Evolutionary conservation across 2,797 vertebrate genomes (phyloP).

Genomic region (Clarias platycephalus): DNA sequence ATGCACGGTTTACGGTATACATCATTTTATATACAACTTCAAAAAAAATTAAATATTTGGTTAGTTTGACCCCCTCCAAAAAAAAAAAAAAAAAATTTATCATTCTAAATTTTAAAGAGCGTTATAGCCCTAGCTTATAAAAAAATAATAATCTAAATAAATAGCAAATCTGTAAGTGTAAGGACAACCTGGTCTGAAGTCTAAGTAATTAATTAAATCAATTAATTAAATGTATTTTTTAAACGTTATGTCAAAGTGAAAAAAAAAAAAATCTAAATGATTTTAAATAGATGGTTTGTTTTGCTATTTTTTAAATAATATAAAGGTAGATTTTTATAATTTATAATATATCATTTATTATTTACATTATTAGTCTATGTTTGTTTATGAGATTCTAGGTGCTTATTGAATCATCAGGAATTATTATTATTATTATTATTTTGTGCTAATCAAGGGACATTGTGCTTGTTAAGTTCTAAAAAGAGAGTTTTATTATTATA

Average conservation of each 20-base stretch:
- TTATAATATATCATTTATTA: too few species aligned
- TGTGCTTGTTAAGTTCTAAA: not conserved
- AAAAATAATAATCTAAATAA: constrained; percentile 5
- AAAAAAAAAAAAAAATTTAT: not conserved
- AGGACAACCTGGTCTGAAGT: not conserved
- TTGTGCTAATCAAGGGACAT: not conserved
- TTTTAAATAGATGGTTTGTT: not conserved
- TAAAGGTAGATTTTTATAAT: too few species aligned
- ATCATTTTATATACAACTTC: too few species aligned
- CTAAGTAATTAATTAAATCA: not conserved
- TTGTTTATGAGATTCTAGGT: not conserved
- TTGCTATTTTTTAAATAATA: not conserved
- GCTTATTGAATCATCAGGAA: not conserved
- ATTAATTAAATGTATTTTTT: not conserved
- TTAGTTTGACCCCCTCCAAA: not conserved
- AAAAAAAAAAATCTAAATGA: not conserved
- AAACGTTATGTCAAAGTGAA: too few species aligned
- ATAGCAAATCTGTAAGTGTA: not conserved
- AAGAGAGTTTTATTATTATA: not conserved
- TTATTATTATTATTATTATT: not conserved
- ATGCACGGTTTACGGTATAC: too few species aligned
- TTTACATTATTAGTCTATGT: too few species aligned
- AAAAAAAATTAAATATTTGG: not conserved
- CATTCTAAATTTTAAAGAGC: too few species aligned
- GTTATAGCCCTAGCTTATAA: not conserved